Evolutionary conservation across 2,888 invertebrate species (phyloP).

Genomic region (Latrodectus hesperus): DNA sequence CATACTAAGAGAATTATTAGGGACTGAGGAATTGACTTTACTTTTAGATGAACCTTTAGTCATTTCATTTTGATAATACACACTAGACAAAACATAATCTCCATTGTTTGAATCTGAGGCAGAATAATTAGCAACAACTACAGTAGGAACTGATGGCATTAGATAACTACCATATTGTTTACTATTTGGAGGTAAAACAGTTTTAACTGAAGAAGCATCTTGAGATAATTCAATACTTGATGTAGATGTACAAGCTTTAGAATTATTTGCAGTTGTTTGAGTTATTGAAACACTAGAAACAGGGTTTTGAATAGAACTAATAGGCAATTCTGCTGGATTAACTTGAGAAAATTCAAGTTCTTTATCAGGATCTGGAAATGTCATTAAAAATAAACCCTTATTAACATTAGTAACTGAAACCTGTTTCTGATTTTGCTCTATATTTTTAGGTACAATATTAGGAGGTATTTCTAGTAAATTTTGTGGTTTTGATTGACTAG

Average conservation of each 20-base stretch:
- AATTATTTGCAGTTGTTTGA: not conserved
- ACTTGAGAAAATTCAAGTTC: constrained; percentile 3
- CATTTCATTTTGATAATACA: constrained; percentile 47
- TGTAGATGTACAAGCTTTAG: not conserved
- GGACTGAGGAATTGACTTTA: not conserved
- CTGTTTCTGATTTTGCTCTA: not conserved
- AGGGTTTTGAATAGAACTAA: not conserved
- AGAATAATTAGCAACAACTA: constrained; percentile 54
- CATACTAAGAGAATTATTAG: constrained; percentile 19
- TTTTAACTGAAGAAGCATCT: not conserved
- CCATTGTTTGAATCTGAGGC: constrained; percentile 17
- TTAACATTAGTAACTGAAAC: constrained; percentile 11
- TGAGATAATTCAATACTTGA: not conserved
- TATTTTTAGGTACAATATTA: not conserved
- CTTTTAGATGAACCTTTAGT: not conserved
- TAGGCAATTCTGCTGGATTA: not conserved
- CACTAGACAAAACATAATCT: constrained; percentile 34
- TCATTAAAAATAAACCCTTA: constrained; percentile 28
- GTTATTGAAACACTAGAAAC: not conserved
- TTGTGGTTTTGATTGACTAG: not conserved
- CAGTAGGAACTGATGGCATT: constrained; percentile 41
- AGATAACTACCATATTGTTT: constrained; percentile 21
- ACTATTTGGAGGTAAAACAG: constrained; percentile 2
- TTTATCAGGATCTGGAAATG: constrained; percentile 38
- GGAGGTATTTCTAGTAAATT: too few relatives aligned